Conservation (phyloP, 2,888 invertebrate genomes). For the Latrodectus elegans region DNA sequence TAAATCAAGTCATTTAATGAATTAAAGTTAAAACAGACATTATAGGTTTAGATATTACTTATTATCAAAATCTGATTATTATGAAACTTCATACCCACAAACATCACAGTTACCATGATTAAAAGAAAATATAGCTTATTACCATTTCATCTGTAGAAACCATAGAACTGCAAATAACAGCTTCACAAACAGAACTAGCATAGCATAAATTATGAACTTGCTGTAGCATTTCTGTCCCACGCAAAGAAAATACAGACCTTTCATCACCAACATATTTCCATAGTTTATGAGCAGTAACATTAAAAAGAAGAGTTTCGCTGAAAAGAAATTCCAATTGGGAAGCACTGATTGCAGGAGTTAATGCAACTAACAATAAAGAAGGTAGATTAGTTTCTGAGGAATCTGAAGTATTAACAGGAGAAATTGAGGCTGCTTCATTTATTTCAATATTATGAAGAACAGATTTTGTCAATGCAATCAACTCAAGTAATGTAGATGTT, state of each 20-base stretch:
- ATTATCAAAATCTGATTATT: too few relatives aligned
- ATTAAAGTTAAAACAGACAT: too few relatives aligned
- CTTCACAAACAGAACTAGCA: constrained; percentile 81
- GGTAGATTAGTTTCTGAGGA: constrained; percentile 13
- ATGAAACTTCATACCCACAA: too few relatives aligned
- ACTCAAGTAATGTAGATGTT: constrained; percentile 83
- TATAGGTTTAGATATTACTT: too few relatives aligned
- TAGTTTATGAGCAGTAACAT: constrained; percentile 82
- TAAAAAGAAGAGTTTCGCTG: constrained; percentile 71
- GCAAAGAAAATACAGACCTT: constrained; percentile 79
- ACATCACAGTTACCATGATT: too few relatives aligned
- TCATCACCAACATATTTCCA: constrained; percentile 83
- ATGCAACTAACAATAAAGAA: constrained; percentile 60
- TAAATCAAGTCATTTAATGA: too few relatives aligned
- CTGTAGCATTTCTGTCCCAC: constrained; percentile 83
- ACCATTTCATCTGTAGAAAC: constrained; percentile 73
- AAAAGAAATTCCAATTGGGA: constrained; percentile 58
- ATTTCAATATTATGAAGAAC: constrained; percentile 53
- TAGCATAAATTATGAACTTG: constrained; percentile 84
- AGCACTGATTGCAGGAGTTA: constrained; percentile 57
- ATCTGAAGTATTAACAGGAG: constrained; percentile 10
- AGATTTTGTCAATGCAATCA: constrained; percentile 78
- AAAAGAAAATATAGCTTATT: constrained; percentile 10
- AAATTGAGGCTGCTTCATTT: constrained; percentile 41
- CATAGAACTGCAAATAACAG: constrained; percentile 79